Percentiles rank a stretch among this genome's conserved stretches.
phyloP scores from a whole-genome alignment of 2,888 invertebrate genomes.

The Lomographa bimaculata region DNA sequence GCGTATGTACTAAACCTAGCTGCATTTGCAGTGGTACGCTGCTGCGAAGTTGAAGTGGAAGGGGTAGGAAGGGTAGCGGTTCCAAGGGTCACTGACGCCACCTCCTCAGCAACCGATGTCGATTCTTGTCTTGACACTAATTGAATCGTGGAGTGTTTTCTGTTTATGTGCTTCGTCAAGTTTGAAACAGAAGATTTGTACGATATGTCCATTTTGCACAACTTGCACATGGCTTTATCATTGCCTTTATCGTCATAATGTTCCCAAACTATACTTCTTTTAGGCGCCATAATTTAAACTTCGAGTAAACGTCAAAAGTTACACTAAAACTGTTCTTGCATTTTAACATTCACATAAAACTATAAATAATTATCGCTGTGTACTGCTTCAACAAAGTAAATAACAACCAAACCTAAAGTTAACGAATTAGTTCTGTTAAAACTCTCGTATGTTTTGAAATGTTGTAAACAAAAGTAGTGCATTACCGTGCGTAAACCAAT shows the following conservation, averaged over 20 bases:
- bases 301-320: too few species aligned
- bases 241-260: slow-evolving; percentile 15
- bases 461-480: too few species aligned
- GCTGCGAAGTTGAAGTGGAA: slow-evolving; percentile 1
- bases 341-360: too few species aligned
- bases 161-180: slow-evolving; percentile 18
- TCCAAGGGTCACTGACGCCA: background rate
- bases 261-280: slow-evolving; percentile 35
- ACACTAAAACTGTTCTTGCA: too few species aligned
- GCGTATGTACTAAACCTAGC: slow-evolving; percentile 1
- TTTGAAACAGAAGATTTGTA: slow-evolving; percentile 17
- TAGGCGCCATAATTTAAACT: slow-evolving; percentile 43
- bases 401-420: too few species aligned
- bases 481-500: too few species aligned
- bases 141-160: slow-evolving; percentile 5
- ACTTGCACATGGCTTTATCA: slow-evolving; percentile 15
- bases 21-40: too few species aligned
- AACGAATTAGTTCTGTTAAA: too few species aligned
- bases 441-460: too few species aligned
- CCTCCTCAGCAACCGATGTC: slow-evolving; percentile 2
- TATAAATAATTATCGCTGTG: too few species aligned
- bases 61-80: slow-evolving; percentile 1
- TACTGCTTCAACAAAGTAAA: too few species aligned
- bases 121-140: slow-evolving; percentile 4
- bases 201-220: slow-evolving; percentile 13